These are phyloP conservation scores for Neomonachus schauinslandi DNA, from an alignment of 2,113 vertebrate species.

Conservation along the genomic window DNA sequence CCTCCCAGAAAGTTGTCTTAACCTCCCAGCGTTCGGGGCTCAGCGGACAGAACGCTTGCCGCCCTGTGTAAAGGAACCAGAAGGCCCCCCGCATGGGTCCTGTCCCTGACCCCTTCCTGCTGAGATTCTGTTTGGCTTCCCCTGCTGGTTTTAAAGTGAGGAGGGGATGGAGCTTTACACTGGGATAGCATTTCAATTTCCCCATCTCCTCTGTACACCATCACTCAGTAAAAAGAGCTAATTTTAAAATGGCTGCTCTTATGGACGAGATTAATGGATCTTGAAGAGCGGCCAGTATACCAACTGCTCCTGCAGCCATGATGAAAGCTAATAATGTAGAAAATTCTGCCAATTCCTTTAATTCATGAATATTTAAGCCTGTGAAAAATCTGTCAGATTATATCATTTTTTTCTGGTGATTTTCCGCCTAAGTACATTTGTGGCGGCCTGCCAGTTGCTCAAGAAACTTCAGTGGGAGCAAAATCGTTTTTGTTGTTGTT, in stretches of 20 bases:
- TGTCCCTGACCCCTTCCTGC: rapidly evolving
- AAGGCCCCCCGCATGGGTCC: rapidly evolving
- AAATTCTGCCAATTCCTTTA: conserved; percentile 90
- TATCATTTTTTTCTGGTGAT: conserved; percentile 88
- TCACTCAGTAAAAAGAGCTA: conserved; percentile 82
- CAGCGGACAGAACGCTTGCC: rapidly evolving
- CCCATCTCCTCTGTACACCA: conserved; percentile 74
- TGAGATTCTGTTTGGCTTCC: background rate
- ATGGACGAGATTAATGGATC: conserved; percentile 88
- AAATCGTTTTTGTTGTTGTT: conserved; percentile 59
- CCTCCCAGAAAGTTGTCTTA: background rate
- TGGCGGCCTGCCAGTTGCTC: conserved; percentile 85
- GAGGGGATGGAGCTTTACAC: conserved; percentile 75
- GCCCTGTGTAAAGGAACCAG: background rate
- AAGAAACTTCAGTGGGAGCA: conserved; percentile 82
- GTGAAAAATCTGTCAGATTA: conserved; percentile 90
- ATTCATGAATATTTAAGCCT: conserved; percentile 91
- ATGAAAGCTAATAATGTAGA: conserved; percentile 89
- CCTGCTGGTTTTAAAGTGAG: conserved; percentile 54
- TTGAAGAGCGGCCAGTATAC: conserved; percentile 88
- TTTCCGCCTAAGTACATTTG: conserved; percentile 87
- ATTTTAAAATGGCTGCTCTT: conserved; percentile 89
- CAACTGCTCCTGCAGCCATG: conserved; percentile 88
- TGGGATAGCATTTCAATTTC: conserved; percentile 72
- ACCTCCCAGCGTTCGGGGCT: background rate